Base-by-base conservation (phyloP, 2,113 vertebrate genomes). In the Jaculus jaculus region DNA sequence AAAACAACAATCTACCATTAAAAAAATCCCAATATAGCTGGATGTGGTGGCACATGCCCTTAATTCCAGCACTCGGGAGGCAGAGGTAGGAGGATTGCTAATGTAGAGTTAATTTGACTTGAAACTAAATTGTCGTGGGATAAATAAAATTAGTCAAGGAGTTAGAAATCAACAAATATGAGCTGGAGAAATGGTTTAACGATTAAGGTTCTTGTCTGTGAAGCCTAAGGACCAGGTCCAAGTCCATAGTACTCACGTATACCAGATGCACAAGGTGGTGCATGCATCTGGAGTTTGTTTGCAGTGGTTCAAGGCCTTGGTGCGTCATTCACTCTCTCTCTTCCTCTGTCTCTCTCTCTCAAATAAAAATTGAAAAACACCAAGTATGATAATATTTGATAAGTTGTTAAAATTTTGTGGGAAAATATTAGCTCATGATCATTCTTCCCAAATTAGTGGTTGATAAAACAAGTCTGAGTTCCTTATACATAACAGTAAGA, bases 61-160 rank as follows among this genome's bases (percentile, higher is more conserved):
- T 54, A 16, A 47, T 47, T 5, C 42, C 42, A 47, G 42, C 42
- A 47, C 42, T 47, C 42, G 8, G 42, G 42, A 47, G 8, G 42
- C 42, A 47, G 42, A 47, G 42, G 8, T 47, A 47, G 42, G 42
- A 47, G 42, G 42, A 47, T 47, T 47, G 42, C 42, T 8, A 72
- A 72, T 51, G 9, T 73, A 63, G 32, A n/a, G 18, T 84, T 84
- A 84, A 84, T 54, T 84, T 26, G 87, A 30, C 47, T 34, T 81
- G 68, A 95, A 85, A 81, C n/a, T 80, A 94, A 84, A 92, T 80
- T 92, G 61, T 18, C 9, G n/a, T 81, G 21, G 68, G 42, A 47
- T 47, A 47, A n/a, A 72, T 65, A 94, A 89, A 93, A 75, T 63
- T 81, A 58, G 47, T 91, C 83, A 39, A 75, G 63, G 32, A 75